These are phyloP conservation scores for Mesocricetus auratus DNA, from an alignment of 2,113 vertebrate species.

Conservation along the genomic window DNA sequence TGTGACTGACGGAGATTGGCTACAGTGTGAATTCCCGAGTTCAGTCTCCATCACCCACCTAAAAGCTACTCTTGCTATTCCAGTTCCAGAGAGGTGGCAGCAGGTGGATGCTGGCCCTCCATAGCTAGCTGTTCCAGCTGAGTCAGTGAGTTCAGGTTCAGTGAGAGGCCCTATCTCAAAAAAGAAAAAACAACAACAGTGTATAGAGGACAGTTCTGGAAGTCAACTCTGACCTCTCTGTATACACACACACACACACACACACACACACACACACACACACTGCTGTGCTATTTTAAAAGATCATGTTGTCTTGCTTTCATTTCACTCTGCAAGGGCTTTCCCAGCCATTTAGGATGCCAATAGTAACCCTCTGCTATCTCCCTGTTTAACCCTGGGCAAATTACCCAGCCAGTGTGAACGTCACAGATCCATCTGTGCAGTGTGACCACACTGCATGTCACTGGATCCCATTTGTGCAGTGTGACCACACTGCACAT, in stretches of 20 bases:
- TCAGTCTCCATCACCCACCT: background rate
- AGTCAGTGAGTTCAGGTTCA: background rate
- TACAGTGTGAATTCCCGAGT: background rate
- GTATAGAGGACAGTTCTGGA: background rate
- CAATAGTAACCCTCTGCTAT: background rate
- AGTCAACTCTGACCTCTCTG: background rate
- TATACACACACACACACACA: background rate
- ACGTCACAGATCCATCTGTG: background rate
- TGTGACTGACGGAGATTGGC: background rate
- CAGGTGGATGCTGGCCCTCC: background rate
- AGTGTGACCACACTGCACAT: too few relatives aligned
- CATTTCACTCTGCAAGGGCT: background rate
- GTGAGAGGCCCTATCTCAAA: background rate
- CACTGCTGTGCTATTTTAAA: background rate
- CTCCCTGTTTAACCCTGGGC: background rate
- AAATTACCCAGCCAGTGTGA: background rate
- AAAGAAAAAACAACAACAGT: too few relatives aligned
- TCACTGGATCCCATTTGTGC: background rate
- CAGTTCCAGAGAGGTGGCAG: background rate
- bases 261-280: background rate
- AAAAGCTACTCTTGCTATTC: background rate
- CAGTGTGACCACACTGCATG: fast-evolving
- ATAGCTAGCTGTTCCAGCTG: too few relatives aligned
- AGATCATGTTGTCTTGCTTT: background rate
- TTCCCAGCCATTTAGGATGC: background rate